Conservation (phyloP, 1,140 invertebrate species). For the Condylostylus longicornis region DNA sequence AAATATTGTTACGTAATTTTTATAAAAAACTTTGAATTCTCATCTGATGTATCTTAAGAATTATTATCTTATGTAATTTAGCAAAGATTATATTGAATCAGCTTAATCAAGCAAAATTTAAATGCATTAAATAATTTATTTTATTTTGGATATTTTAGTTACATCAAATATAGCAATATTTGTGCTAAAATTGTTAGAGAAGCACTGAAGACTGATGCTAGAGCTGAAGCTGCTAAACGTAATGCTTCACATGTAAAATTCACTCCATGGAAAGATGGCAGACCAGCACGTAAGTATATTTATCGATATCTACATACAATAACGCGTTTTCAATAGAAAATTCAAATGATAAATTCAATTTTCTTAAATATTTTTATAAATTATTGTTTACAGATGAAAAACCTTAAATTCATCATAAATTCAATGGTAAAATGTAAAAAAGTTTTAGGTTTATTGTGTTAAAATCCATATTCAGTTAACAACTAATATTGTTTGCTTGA, state of each 20-base stretch:
- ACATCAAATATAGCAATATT: constrained; percentile 85
- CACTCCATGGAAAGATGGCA: constrained; percentile 74
- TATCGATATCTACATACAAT: too few relatives aligned
- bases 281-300: constrained; percentile 64
- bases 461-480: too few relatives aligned
- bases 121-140: background rate
- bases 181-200: constrained; percentile 64
- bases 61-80: background rate
- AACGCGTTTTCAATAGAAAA: too few relatives aligned
- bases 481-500: too few relatives aligned
- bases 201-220: constrained; percentile 58
- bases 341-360: too few relatives aligned
- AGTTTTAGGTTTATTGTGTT: too few relatives aligned
- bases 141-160: constrained; percentile 42
- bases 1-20: constrained; percentile 19
- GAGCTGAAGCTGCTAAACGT: constrained; percentile 56
- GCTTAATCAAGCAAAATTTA: constrained; percentile 5
- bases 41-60: background rate
- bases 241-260: constrained; percentile 60
- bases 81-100: too few relatives aligned
- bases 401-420: too few relatives aligned
- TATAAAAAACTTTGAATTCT: too few relatives aligned
- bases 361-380: too few relatives aligned
- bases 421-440: too few relatives aligned
- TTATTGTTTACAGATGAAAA: too few relatives aligned